phyloP scores from a whole-genome alignment of 1,140 invertebrate species.

The Drosophila repletoides region DNA sequence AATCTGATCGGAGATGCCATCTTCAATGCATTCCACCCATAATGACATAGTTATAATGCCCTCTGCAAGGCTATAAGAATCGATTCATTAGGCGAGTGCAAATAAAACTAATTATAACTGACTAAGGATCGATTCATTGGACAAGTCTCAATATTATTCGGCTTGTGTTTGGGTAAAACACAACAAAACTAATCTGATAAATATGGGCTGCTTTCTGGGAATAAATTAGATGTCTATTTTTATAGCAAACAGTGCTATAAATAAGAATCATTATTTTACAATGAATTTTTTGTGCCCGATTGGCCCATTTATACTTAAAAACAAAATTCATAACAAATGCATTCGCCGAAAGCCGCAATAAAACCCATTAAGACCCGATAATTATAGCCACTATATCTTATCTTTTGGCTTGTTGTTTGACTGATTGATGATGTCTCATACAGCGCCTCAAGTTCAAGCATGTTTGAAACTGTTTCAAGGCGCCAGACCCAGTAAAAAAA shows the following conservation, averaged over 20 bases:
- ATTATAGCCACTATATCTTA: constrained; percentile 2
- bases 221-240: constrained; percentile 19
- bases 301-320: constrained; percentile 3
- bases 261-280: constrained; percentile 16
- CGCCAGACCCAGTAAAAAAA: too few relatives aligned
- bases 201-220: neutral
- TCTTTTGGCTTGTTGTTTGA: constrained; percentile 8
- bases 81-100: too few relatives aligned
- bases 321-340: constrained; percentile 33
- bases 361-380: neutral
- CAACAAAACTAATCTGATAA: too few relatives aligned
- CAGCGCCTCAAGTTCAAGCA: constrained; percentile 15
- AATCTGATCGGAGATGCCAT: too few relatives aligned
- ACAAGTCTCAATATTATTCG: neutral
- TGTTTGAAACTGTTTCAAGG: constrained; percentile 15
- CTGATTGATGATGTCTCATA: neutral
- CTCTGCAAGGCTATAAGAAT: too few relatives aligned
- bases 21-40: too few relatives aligned
- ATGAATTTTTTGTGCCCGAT: neutral
- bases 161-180: neutral
- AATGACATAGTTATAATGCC: too few relatives aligned
- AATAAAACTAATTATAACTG: neutral
- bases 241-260: constrained; percentile 10
- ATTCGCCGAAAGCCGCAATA: constrained; percentile 6
- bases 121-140: neutral